Evolutionary conservation across 2,797 vertebrate species (phyloP).

Genomic region (Masticophis lateralis): DNA sequence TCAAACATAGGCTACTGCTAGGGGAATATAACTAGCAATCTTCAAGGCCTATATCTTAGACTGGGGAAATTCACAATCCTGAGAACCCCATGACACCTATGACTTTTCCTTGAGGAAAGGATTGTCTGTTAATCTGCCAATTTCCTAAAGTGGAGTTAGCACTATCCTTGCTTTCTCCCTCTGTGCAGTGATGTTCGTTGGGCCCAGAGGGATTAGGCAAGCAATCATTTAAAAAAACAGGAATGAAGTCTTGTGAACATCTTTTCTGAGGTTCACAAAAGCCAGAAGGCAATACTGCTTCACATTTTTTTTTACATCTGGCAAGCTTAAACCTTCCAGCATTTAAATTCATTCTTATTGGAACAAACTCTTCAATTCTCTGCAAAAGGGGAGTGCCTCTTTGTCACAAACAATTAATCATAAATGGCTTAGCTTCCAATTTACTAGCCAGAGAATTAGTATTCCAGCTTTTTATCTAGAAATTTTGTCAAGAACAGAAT

Average conservation of each 20-base stretch:
- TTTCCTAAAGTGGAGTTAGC: neutral
- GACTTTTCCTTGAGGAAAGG: neutral
- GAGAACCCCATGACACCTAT: neutral
- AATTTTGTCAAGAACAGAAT: slow-evolving; percentile 26
- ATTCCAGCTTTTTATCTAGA: slow-evolving; percentile 25
- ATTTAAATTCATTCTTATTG: slow-evolving; percentile 7
- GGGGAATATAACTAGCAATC: neutral
- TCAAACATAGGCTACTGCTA: neutral
- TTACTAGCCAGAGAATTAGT: slow-evolving; percentile 18
- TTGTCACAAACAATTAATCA: slow-evolving; percentile 24
- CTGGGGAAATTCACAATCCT: neutral
- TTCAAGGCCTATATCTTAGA: no score
- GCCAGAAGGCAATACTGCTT: neutral
- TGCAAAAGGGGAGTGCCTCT: neutral
- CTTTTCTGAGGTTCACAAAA: neutral
- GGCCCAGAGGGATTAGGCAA: neutral
- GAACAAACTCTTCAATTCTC: neutral
- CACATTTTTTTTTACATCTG: neutral
- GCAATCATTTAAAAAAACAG: neutral
- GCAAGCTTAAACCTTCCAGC: neutral
- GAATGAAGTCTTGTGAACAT: neutral
- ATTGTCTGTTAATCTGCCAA: neutral
- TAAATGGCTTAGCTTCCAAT: neutral
- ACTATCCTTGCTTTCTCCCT: neutral
- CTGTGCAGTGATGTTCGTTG: neutral